phyloP scores from a whole-genome alignment of 2,888 invertebrate genomes.

The Cheilosia vulpina region DNA sequence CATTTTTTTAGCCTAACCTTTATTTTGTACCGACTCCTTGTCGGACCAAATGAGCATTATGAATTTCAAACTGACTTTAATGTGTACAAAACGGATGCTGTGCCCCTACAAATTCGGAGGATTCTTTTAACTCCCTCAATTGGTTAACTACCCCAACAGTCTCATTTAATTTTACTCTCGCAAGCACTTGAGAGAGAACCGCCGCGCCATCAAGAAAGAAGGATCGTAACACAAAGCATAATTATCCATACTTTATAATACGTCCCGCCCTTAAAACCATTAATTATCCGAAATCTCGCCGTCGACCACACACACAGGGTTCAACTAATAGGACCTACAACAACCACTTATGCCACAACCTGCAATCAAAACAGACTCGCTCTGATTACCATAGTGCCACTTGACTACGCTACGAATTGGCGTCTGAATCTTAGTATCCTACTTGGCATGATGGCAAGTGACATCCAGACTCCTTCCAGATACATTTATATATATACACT shows the following conservation, averaged over 20 bases:
- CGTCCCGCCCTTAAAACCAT: constrained; percentile 70
- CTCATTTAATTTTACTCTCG: constrained; percentile 28
- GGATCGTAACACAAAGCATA: constrained; percentile 59
- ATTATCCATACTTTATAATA: constrained; percentile 68
- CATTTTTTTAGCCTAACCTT: no score
- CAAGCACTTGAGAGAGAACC: constrained; percentile 36
- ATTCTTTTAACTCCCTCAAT: constrained; percentile 20
- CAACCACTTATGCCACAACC: constrained; percentile 69
- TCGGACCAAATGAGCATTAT: no score
- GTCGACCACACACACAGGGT: constrained; percentile 62
- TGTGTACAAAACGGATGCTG: no score
- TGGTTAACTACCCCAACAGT: constrained; percentile 22
- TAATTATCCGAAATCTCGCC: constrained; percentile 60
- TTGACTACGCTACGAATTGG: constrained; percentile 75
- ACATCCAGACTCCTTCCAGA: constrained; percentile 27
- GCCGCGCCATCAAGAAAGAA: constrained; percentile 34
- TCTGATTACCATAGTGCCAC: constrained; percentile 76
- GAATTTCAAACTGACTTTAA: no score
- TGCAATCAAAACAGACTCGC: constrained; percentile 77
- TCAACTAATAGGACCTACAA: constrained; percentile 70
- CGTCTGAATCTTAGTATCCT: constrained; percentile 53
- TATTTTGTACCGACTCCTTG: no score
- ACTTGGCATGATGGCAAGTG: constrained; percentile 18
- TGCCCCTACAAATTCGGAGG: background rate
- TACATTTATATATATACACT: background rate